phyloP scores from a whole-genome alignment of 2,113 vertebrate species.

The Ochotona princeps region DNA sequence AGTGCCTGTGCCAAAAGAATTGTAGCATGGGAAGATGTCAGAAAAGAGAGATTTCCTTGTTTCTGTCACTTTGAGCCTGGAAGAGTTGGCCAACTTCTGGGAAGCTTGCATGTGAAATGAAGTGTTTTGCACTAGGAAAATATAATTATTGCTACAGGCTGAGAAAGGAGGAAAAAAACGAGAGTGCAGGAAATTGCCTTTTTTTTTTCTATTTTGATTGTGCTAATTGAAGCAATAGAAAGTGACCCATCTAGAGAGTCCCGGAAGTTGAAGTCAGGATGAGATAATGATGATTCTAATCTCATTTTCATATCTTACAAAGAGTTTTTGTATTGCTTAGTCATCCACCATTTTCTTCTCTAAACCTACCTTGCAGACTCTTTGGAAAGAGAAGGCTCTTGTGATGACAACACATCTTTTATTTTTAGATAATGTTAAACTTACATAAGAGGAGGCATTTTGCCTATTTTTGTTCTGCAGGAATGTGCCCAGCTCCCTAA shows the following conservation, averaged over 20 bases:
- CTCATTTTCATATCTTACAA: slow-evolving; percentile 58
- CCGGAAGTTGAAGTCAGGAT: slow-evolving; percentile 83
- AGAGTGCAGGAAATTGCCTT: slow-evolving; percentile 77
- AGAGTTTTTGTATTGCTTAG: slow-evolving; percentile 65
- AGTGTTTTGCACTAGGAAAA: slow-evolving; percentile 83
- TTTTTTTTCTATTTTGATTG: slow-evolving; percentile 84
- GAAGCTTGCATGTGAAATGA: slow-evolving; percentile 83
- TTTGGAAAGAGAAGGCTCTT: slow-evolving; percentile 51
- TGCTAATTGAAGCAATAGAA: slow-evolving; percentile 82
- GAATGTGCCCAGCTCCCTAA: slow-evolving; percentile 68
- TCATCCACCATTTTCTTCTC: slow-evolving; percentile 30
- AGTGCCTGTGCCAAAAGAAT: slow-evolving; percentile 28
- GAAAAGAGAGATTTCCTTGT: slow-evolving; percentile 49
- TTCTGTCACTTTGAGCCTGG: slow-evolving; percentile 73
- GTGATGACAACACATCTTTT: slow-evolving; percentile 38
- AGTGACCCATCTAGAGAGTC: slow-evolving; percentile 79
- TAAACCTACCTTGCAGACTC: slow-evolving; percentile 42
- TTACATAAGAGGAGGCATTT: slow-evolving; percentile 78
- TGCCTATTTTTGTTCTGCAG: slow-evolving; percentile 79
- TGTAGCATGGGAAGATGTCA: slow-evolving; percentile 16
- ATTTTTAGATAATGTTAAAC: slow-evolving; percentile 77
- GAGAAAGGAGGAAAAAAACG: slow-evolving; percentile 58
- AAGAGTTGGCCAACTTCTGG: slow-evolving; percentile 83
- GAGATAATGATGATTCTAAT: slow-evolving; percentile 82
- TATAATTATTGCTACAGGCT: slow-evolving; percentile 86